Percentiles rank a stretch among this genome's conserved stretches.
Conservation (phyloP, 2,113 vertebrate species). For the Hypocryptadius cinnamomeus region DNA sequence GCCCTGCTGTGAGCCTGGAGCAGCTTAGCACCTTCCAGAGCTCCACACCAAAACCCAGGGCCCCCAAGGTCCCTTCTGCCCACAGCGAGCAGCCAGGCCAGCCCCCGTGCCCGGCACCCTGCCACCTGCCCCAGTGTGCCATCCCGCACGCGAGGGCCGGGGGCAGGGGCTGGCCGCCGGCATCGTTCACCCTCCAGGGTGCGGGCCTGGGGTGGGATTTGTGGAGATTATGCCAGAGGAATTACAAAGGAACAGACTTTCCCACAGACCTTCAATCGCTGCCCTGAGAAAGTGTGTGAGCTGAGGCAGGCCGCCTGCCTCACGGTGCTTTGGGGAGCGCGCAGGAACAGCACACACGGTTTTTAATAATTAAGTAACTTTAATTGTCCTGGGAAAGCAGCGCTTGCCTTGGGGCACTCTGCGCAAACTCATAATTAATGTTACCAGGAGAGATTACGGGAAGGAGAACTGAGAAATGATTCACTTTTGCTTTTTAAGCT, state of each 20-base stretch:
- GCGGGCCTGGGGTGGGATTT: constrained; percentile 62
- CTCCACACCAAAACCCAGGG: neutral
- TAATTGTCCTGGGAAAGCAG: constrained; percentile 98
- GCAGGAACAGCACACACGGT: constrained; percentile 66
- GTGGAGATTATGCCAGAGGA: constrained; percentile 68
- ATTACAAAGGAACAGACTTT: constrained; percentile 71
- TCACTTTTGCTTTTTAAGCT: constrained; percentile 72
- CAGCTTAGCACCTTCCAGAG: neutral
- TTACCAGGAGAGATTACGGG: constrained; percentile 85
- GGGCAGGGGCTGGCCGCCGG: neutral
- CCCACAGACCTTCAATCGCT: constrained; percentile 73
- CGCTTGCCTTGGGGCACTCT: constrained; percentile 76
- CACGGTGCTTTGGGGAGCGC: constrained; percentile 51
- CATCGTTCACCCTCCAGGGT: constrained; percentile 43
- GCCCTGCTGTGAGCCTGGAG: neutral
- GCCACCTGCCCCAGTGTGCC: neutral
- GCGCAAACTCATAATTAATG: constrained; percentile 89
- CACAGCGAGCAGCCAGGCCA: neutral
- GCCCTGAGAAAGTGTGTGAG: constrained; percentile 76
- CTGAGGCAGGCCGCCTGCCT: constrained; percentile 65
- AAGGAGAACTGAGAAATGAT: constrained; percentile 70
- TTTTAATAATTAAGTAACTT: constrained; percentile 87
- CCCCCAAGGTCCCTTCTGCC: neutral
- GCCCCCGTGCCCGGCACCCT: neutral
- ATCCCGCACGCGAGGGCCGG: neutral